Percentiles rank a stretch among this genome's conserved stretches.
Evolutionary conservation across 1,140 invertebrate genomes (phyloP).

Genomic region (Macrobrachium nipponense): DNA sequence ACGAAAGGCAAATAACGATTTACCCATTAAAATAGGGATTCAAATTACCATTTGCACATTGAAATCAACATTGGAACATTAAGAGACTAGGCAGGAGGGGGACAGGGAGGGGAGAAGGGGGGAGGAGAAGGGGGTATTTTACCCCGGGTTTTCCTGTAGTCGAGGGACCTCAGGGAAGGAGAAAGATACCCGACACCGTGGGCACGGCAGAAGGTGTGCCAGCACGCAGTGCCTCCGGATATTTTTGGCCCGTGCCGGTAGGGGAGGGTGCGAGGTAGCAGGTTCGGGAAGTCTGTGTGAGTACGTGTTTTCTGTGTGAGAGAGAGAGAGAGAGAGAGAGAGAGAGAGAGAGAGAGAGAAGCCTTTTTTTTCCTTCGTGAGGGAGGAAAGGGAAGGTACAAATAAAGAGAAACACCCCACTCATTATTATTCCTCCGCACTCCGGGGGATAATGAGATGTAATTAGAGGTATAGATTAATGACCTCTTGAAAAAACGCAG

Average conservation of each 20-base stretch:
- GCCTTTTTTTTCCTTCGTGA: too few relatives aligned
- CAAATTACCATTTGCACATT: not conserved
- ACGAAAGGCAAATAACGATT: too few relatives aligned
- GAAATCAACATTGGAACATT: not conserved
- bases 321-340: too few relatives aligned
- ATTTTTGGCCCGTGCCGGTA: conserved; percentile 58
- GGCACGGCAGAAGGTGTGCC: conserved; percentile 18
- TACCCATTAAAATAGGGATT: not conserved
- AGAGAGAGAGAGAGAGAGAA: too few relatives aligned
- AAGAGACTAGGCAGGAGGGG: conserved; percentile 6
- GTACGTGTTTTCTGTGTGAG: too few relatives aligned
- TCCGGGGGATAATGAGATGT: too few relatives aligned
- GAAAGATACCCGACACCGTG: conserved; percentile 49
- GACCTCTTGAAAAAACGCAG: too few relatives aligned
- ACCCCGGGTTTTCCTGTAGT: not conserved
- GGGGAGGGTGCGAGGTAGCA: conserved; percentile 14
- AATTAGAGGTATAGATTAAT: too few relatives aligned
- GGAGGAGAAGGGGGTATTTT: not conserved
- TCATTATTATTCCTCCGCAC: too few relatives aligned
- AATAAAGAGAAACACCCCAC: too few relatives aligned
- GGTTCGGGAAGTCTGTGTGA: too few relatives aligned
- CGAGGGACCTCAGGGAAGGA: not conserved
- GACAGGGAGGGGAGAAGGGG: conserved; percentile 2
- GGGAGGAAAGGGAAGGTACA: too few relatives aligned
- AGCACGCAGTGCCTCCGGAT: conserved; percentile 44